phyloP scores from a whole-genome alignment of 2,888 invertebrate species.

The Heliconius aoede region DNA sequence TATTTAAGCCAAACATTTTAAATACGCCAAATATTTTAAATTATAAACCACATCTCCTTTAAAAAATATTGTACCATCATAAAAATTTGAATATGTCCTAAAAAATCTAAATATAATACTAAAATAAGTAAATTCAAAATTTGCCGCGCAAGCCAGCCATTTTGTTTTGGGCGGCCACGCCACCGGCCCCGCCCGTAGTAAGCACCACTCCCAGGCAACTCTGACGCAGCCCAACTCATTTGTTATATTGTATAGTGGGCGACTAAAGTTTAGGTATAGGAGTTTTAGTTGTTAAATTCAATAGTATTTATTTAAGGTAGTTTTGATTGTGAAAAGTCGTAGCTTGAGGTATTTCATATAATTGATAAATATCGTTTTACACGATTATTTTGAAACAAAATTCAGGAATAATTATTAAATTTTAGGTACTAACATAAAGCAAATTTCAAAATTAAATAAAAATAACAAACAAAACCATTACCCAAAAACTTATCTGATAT shows the following conservation, averaged over 20 bases:
- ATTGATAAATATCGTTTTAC: neutral
- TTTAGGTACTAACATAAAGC: too few species aligned
- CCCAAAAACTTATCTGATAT: too few species aligned
- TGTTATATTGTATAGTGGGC: constrained; percentile 75
- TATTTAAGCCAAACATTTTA: too few species aligned
- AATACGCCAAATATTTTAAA: too few species aligned
- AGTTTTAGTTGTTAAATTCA: neutral
- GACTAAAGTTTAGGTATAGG: constrained; percentile 62
- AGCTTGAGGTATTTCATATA: neutral
- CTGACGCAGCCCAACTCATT: constrained; percentile 83
- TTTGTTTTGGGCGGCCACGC: constrained; percentile 84
- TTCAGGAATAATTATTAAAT: neutral
- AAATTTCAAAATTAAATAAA: too few species aligned
- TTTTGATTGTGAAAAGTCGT: neutral
- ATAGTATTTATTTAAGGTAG: neutral
- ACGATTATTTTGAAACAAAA: neutral
- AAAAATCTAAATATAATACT: constrained; percentile 43
- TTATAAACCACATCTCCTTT: neutral
- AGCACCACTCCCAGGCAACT: constrained; percentile 75
- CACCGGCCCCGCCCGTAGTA: constrained; percentile 74
- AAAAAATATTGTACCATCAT: neutral
- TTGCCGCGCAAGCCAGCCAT: constrained; percentile 85
- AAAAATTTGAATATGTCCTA: too few species aligned
- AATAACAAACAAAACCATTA: too few species aligned
- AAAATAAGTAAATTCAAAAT: constrained; percentile 69